Evolutionary conservation across 2,888 invertebrate genomes (phyloP).

Genomic region (Stenotaenia linearis): DNA sequence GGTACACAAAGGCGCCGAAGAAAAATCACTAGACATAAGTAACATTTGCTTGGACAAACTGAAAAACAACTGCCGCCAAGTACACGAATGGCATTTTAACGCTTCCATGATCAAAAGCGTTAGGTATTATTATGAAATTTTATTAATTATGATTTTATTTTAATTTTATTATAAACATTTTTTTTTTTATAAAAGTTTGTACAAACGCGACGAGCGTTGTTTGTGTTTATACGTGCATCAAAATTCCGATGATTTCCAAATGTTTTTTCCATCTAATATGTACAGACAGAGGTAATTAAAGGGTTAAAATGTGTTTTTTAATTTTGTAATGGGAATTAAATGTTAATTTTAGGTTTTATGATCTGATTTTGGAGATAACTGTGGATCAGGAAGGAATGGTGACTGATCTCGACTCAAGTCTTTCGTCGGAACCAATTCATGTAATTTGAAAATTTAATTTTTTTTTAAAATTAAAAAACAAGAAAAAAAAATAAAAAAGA

Average conservation of each 20-base stretch:
- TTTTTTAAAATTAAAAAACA: too few relatives aligned
- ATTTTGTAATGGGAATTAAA: background rate
- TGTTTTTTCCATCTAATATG: slow-evolving; percentile 86
- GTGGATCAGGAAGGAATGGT: slow-evolving; percentile 75
- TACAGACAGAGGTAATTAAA: slow-evolving; percentile 63
- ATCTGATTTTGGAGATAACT: slow-evolving; percentile 77
- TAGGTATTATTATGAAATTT: slow-evolving; percentile 51
- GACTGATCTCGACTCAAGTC: slow-evolving; percentile 67
- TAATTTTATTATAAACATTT: background rate
- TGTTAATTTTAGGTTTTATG: slow-evolving; percentile 64
- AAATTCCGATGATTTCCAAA: slow-evolving; percentile 98
- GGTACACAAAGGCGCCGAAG: slow-evolving; percentile 88
- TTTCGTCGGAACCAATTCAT: slow-evolving; percentile 67
- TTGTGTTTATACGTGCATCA: slow-evolving; percentile 95
- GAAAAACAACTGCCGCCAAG: slow-evolving; percentile 68
- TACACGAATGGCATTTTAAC: slow-evolving; percentile 90
- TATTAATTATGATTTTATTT: background rate
- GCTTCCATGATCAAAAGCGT: slow-evolving; percentile 83
- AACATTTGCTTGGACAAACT: slow-evolving; percentile 77
- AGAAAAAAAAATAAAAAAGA: too few relatives aligned
- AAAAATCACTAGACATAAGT: slow-evolving; percentile 81
- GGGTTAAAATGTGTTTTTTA: background rate
- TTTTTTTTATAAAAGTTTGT: slow-evolving; percentile 61
- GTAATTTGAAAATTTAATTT: slow-evolving; percentile 47
- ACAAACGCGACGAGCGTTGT: slow-evolving; percentile 92